A percentile compares a stretch with the other conserved stretches of the same genome.
Evolutionary conservation across 1,140 invertebrate species (phyloP).

Genomic region (Leptinotarsa lineolata): DNA sequence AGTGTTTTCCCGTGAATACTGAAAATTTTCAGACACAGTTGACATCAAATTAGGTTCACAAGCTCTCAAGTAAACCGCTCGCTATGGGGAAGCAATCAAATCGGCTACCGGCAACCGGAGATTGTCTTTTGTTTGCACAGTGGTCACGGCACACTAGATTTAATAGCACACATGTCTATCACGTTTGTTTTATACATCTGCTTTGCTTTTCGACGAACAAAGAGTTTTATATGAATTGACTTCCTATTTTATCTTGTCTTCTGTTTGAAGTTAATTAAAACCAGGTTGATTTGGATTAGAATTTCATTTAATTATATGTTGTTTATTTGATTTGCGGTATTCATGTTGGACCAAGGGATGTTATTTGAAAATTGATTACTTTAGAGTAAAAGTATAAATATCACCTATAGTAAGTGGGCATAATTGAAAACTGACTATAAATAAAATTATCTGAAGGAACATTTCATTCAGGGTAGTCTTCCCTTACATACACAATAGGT

Average conservation of each 20-base stretch:
- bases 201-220: conserved; percentile 25
- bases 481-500: too few relatives aligned
- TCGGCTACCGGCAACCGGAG: conserved; percentile 38
- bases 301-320: conserved; percentile 12
- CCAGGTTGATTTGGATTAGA: not conserved
- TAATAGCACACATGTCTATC: conserved; percentile 42
- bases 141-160: conserved; percentile 34
- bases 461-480: too few relatives aligned
- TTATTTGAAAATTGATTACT: not conserved
- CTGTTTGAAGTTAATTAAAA: conserved; percentile 27
- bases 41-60: not conserved
- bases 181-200: conserved; percentile 40
- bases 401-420: too few relatives aligned
- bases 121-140: conserved; percentile 44
- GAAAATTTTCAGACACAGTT: conserved; percentile 1
- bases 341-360: not conserved
- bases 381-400: not conserved
- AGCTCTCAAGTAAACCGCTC: conserved; percentile 18
- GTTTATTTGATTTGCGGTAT: conserved; percentile 1
- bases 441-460: too few relatives aligned
- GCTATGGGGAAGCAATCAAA: conserved; percentile 26
- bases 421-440: too few relatives aligned
- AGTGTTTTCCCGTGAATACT: not conserved
- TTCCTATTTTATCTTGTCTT: conserved; percentile 20
- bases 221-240: conserved; percentile 26